Evolutionary conservation across 2,113 vertebrate species (phyloP), one percentile per base, ranked within the genome.

Genomic region (Corythaeola cristata): DNA sequence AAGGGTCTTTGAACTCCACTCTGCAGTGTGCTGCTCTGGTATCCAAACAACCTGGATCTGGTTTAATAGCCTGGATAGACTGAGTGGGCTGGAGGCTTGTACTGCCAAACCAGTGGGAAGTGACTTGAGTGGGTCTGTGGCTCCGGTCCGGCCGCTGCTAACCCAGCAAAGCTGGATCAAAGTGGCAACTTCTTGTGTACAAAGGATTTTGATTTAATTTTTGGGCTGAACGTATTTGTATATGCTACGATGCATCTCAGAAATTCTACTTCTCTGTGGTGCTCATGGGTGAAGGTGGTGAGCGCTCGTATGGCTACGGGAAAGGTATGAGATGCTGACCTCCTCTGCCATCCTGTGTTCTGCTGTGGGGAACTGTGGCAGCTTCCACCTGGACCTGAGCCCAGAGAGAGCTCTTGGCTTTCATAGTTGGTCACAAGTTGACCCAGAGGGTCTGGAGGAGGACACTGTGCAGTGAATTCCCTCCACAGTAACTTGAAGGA

Each of bases 271-370:
- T 24, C 72, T 59, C 63, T 49, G 9, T 7, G 18, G 27, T 45
- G 33, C 64, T 67, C 27, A 37, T 26, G 66, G 62, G 26, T 11
- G 60, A n/a, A 68, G 35, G n/a, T 28, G 45, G 12, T 32, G n/a
- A 81, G 14, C 17, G 47, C 8, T 27, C 7, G 26, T 11, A 3
- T 22, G 62, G 24, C 55, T n/a, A 7, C 24, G 44, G 35, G 39
- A 49, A 12, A 30, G 23, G 8, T 30, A 1, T 3, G 32, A 23
- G 62, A 11, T 11, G 2, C 5, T 1, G 1, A 21, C 21, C 23
- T 39, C 28, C 66, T 44, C 56, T 13, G n/a, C 21, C 11, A 15
- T 15, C 15, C 30, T 28, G 15, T 28, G 18, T 6, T 10, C 30
- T 50, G 30, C 30, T 28, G 30, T 9, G 15, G 44, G 53, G 18